Base-by-base conservation (phyloP, 1,140 invertebrate species). In the Neodiprion lecontei region DNA sequence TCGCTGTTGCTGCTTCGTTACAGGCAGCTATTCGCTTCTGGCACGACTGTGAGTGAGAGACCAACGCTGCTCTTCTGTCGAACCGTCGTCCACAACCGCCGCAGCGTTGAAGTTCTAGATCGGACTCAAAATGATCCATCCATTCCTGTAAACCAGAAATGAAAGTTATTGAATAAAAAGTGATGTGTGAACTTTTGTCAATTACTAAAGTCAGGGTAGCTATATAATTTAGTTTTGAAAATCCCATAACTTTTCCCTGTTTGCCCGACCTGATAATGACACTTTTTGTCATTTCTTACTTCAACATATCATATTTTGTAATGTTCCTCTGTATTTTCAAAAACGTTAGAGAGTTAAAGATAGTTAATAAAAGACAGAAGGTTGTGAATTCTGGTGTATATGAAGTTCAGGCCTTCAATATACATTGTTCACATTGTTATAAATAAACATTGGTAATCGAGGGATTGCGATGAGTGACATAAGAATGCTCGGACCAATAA, bases 81-180 rank as follows among this genome's bases (percentile, higher is more conserved):
- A 94, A 94, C 23, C 89, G 87, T 75, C 92, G 91, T 1, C 91
- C 91, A 84, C 93, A 94, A 50, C 91, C 91, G n/a, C 89, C 91
- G 82, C 93, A 94, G 61, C 89, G 89, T 68, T 91, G 91, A 12
- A 90, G 78, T 73, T 90, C 89, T 28, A 87, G 83, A 76, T 91
- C 90, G 40, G 87, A 86, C 80, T 92, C 90, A 77, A 91, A 83
- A 78, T 91, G 90, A 76, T 90, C 88, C 84, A 91, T 89, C 90
- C 91, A 92, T 72, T 90, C 88, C 88, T 91, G 80, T 77, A 80
- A 79, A 75, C 73, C 67, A 21, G 17, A 14, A 65, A 65, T 17
- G 1, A 7, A 65, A 14, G 4, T 65, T 65, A 5, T 65, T 65
- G 17, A 7, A 65, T 14, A 65, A 14, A 14, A 65, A 14, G 17